A percentile compares a stretch with the other conserved stretches of the same genome.
These are phyloP conservation scores for Gonioctena quinquepunctata DNA, from an alignment of 1,140 invertebrate species.

Conservation along the genomic window DNA sequence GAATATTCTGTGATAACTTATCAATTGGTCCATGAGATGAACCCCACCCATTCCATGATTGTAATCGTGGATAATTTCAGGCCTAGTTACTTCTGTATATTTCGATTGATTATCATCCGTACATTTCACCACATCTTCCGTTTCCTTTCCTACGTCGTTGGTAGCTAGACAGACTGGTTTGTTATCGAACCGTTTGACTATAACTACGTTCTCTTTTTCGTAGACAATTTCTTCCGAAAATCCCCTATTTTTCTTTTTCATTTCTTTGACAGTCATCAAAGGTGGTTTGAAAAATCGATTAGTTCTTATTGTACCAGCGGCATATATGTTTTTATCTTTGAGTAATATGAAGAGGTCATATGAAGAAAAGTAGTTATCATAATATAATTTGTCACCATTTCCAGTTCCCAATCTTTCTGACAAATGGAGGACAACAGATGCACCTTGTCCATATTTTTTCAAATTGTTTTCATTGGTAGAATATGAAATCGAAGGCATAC, in stretches of 20 bases:
- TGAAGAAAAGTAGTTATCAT: slow-evolving; percentile 51
- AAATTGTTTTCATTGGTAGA: background rate
- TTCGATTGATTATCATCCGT: no score
- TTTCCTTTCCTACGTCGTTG: no score
- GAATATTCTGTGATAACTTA: slow-evolving; percentile 17
- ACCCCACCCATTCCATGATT: slow-evolving; percentile 25
- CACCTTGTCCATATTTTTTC: slow-evolving; percentile 9
- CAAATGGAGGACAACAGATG: slow-evolving; percentile 31
- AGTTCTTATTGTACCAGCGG: slow-evolving; percentile 28
- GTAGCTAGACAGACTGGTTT: slow-evolving; percentile 26
- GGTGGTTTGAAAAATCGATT: slow-evolving; percentile 6
- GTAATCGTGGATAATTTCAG: slow-evolving; percentile 32
- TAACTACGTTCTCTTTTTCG: background rate
- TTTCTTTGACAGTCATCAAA: background rate
- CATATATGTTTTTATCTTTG: slow-evolving; percentile 50
- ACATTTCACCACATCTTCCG: no score
- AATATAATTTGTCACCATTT: slow-evolving; percentile 27
- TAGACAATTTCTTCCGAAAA: slow-evolving; percentile 16
- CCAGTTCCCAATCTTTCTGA: slow-evolving; percentile 41
- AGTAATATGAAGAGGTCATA: slow-evolving; percentile 51
- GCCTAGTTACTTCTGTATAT: slow-evolving; percentile 28
- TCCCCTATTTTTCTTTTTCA: background rate
- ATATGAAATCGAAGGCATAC: no score
- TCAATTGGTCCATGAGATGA: slow-evolving; percentile 14
- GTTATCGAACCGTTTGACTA: slow-evolving; percentile 20